Evolutionary conservation across 2,888 invertebrate genomes (phyloP).

Genomic region (Salticus scenicus): DNA sequence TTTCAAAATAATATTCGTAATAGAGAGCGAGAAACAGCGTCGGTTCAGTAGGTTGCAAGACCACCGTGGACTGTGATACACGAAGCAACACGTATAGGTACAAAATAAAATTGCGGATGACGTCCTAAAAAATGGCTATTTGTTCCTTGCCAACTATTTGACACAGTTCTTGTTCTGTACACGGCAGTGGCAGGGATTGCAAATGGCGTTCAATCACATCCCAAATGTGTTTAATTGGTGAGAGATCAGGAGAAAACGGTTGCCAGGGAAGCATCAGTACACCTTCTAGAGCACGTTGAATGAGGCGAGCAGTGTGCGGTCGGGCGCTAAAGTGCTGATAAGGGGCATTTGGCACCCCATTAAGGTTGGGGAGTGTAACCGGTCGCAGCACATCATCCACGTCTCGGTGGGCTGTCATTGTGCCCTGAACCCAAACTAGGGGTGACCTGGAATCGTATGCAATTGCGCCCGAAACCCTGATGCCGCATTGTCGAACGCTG

Average conservation of each 20-base stretch:
- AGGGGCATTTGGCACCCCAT: not conserved
- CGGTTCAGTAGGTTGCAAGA: not conserved
- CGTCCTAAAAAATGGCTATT: not conserved
- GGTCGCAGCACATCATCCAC: no score
- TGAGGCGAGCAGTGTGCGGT: constrained; percentile 3
- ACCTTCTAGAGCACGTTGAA: not conserved
- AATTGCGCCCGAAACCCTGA: not conserved
- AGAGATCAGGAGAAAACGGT: no score
- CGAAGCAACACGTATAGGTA: not conserved
- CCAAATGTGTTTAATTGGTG: no score
- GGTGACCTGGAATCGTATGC: no score
- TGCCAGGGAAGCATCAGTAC: constrained; percentile 5
- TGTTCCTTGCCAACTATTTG: not conserved
- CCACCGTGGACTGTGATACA: no score
- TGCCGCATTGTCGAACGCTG: not conserved
- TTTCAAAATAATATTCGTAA: no score
- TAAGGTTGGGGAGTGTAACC: no score
- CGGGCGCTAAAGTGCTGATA: not conserved
- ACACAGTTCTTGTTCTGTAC: not conserved
- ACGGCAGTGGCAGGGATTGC: no score
- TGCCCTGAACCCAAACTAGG: no score
- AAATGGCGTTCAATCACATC: no score
- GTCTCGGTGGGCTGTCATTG: no score
- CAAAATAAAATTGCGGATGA: not conserved
- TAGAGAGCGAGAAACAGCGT: no score